Evolutionary conservation across 2,888 invertebrate genomes (phyloP).

Genomic region (Drosophila prostipennis): DNA sequence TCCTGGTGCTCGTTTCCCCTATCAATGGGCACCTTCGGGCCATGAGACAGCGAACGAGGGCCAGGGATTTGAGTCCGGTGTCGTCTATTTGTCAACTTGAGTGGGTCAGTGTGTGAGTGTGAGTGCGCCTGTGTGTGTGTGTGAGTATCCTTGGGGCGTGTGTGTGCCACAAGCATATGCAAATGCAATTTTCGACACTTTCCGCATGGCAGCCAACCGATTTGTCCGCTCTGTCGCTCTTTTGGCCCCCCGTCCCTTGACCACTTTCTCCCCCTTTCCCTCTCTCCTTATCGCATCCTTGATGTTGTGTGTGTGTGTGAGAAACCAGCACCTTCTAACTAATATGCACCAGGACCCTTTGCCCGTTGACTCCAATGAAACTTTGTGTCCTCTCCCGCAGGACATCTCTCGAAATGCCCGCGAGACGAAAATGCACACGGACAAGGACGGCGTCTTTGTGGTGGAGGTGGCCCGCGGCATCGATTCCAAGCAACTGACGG

Average conservation of each 20-base stretch:
- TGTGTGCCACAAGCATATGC: constrained; percentile 61
- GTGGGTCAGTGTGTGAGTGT: constrained; percentile 6
- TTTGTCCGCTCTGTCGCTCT: constrained; percentile 58
- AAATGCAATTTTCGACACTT: constrained; percentile 78
- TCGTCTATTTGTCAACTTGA: constrained; percentile 10
- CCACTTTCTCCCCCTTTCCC: not conserved
- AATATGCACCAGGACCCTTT: not conserved
- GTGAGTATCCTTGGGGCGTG: constrained; percentile 9
- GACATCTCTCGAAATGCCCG: constrained; percentile 89
- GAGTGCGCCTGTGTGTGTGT: constrained; percentile 13
- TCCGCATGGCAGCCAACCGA: constrained; percentile 65
- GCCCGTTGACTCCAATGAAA: constrained; percentile 7
- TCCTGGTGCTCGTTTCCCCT: not conserved
- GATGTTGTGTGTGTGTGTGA: constrained; percentile 11
- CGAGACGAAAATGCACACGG: constrained; percentile 90
- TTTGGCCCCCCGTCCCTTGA: not conserved
- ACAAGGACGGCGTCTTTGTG: constrained; percentile 90
- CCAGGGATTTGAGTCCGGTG: constrained; percentile 3
- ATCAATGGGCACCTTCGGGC: constrained; percentile 7
- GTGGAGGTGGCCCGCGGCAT: constrained; percentile 87
- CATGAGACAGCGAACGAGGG: not conserved
- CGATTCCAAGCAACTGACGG: constrained; percentile 82
- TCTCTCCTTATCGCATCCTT: constrained; percentile 12
- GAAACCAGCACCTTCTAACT: constrained; percentile 1
- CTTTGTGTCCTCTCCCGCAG: constrained; percentile 82